Evolutionary conservation across 2,797 vertebrate species (phyloP).

Genomic region (Lacerta bilineata): DNA sequence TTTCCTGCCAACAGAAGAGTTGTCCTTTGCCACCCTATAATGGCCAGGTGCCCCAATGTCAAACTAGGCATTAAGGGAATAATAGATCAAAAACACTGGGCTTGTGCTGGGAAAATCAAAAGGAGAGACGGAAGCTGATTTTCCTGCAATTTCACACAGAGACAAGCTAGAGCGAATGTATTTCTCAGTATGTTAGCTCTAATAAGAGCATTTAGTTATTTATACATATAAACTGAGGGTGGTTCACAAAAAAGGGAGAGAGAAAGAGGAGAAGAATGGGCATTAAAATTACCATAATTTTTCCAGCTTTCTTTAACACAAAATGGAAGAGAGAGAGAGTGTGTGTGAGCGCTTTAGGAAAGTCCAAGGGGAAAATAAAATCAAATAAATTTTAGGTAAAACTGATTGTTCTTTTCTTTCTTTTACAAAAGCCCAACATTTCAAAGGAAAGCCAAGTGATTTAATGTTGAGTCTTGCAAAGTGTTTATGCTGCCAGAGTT

Average conservation of each 20-base stretch:
- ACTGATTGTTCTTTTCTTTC: slow-evolving; percentile 36
- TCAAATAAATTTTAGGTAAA: slow-evolving; percentile 42
- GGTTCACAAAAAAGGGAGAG: slow-evolving; percentile 47
- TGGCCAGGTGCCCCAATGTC: slow-evolving; percentile 41
- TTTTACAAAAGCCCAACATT: slow-evolving; percentile 38
- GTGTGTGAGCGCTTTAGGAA: slow-evolving; percentile 52
- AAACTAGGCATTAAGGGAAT: slow-evolving; percentile 52
- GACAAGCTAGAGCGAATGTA: slow-evolving; percentile 39
- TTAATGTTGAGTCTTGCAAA: slow-evolving; percentile 52
- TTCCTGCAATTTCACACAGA: slow-evolving; percentile 60
- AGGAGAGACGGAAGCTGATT: slow-evolving; percentile 59
- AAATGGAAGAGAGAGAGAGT: slow-evolving; percentile 13
- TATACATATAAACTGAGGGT: slow-evolving; percentile 68
- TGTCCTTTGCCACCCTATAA: slow-evolving; percentile 6
- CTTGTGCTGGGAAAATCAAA: slow-evolving; percentile 27
- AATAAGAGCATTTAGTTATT: slow-evolving; percentile 73
- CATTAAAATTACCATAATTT: slow-evolving; percentile 73
- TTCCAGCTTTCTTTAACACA: slow-evolving; percentile 64
- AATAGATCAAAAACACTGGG: slow-evolving; percentile 40
- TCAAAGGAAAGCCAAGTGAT: slow-evolving; percentile 45
- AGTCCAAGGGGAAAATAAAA: slow-evolving; percentile 33
- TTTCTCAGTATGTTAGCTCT: slow-evolving; percentile 69
- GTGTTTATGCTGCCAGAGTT: slow-evolving; percentile 17
- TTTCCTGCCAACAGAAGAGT: background rate
- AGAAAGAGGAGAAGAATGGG: slow-evolving; percentile 49